Base-by-base conservation (phyloP, 2,113 vertebrate species). In the Strix aluco region DNA sequence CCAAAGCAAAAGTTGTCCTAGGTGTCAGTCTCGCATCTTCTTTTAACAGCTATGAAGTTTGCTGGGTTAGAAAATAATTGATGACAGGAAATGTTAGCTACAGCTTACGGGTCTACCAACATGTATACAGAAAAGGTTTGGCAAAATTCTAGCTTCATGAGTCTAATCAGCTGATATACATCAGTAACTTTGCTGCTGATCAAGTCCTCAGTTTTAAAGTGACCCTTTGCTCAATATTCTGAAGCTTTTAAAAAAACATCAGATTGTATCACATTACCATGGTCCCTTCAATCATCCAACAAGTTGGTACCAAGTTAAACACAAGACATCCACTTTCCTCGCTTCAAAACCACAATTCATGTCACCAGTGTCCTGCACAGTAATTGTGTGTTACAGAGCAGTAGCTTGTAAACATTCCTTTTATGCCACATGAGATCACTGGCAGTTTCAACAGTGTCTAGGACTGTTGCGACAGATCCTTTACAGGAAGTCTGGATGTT, bases 31-130 rank as follows among this genome's bases (percentile, higher is more conserved):
- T 67, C 44, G 8, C 15, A 78, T 42, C 63, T n/a, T 72, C 61
- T 80, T 91, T 92, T 71, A 92, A 84, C 29, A 95, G 47, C 65
- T 59, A 36, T 22, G 22, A 61, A 90, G 82, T 74, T 49, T 51
- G 38, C 25, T 0, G 1, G 86, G 21, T 89, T 87, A 86, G 57
- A 40, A 92, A 94, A 74, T 44, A 88, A 90, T 0, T 3, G 1
- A 59, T 51, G 27, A 58, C 0, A 67, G 29, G 29, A 88, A 91
- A 29, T 4, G 16, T 38, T 70, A 59, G 40, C 61, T 90, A 57
- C 22, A 86, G 30, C 15, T 87, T 73, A 54, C 3, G 3, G 26
- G n/a, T 44, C 63, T 70, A 72, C 6, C 42, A 74, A 57, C 16
- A 61, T 2, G 9, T 6, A 57, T 8, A 58, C 11, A 62, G 79